Evolutionary conservation across 2,888 invertebrate species (phyloP).

Genomic region (Scelioninae gen. 1): DNA sequence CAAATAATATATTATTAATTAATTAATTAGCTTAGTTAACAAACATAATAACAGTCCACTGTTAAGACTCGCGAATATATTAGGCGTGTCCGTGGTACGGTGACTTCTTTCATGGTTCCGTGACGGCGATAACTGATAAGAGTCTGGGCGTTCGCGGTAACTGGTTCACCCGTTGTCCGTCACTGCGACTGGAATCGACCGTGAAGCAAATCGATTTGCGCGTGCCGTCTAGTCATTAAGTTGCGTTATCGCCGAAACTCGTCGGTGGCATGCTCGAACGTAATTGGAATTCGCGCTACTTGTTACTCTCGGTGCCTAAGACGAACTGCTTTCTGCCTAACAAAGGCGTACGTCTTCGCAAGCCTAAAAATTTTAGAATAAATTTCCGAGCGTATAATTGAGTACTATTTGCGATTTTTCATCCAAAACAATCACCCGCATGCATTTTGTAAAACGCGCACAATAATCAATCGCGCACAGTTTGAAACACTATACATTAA

Average conservation of each 20-base stretch:
- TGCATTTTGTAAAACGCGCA: slow-evolving; percentile 31
- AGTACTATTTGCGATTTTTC: no score
- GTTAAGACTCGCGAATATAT: slow-evolving; percentile 22
- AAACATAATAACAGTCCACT: slow-evolving; percentile 42
- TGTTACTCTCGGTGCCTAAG: slow-evolving; percentile 40
- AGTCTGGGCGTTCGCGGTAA: slow-evolving; percentile 46
- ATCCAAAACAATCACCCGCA: slow-evolving; percentile 16
- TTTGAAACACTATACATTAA: slow-evolving; percentile 41
- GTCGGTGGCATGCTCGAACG: slow-evolving; percentile 53
- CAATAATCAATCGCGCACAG: slow-evolving; percentile 35
- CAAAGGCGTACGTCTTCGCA: neutral
- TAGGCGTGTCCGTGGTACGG: slow-evolving; percentile 43
- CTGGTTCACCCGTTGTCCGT: slow-evolving; percentile 62
- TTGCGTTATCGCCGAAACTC: slow-evolving; percentile 71
- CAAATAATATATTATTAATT: slow-evolving; percentile 52
- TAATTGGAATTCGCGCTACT: slow-evolving; percentile 67
- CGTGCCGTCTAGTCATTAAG: slow-evolving; percentile 71
- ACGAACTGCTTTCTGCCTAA: slow-evolving; percentile 43
- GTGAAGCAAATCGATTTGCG: slow-evolving; percentile 68
- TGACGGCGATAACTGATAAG: slow-evolving; percentile 61
- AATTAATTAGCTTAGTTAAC: slow-evolving; percentile 43
- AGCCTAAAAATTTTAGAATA: no score
- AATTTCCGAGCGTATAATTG: no score
- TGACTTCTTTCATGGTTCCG: slow-evolving; percentile 65
- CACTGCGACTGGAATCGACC: slow-evolving; percentile 63